Base-by-base conservation (phyloP, 2,888 invertebrate species). In the Leptura quadrifasciata region DNA sequence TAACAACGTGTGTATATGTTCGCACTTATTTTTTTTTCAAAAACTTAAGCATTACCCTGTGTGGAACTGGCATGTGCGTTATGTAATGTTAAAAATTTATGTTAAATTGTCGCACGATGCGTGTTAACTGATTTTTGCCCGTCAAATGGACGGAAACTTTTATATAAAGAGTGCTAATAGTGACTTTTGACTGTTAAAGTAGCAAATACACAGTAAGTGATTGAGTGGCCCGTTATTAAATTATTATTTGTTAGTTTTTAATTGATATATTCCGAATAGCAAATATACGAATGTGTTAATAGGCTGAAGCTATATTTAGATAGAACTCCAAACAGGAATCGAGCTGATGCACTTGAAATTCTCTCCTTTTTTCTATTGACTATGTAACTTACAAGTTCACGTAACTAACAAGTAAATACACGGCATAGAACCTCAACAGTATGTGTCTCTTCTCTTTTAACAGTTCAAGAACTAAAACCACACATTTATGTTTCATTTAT, bases 241-340 rank as follows among this genome's bases (percentile, higher is more conserved):
- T 76, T 78, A 57, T 76, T 35, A 31, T 17, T 75, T 79, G 47
- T 58, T 68, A 63, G 24, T 64, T 65, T 76, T 77, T 74, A 63
- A 74, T 71, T 76, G 69, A 70, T 74, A 74, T 63, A 15, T 21
- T 27, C 20, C 20, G 63, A 63, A 74, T 71, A 54, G 70, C 75
- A 54, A 70, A 70, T 74, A 73, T 68, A 72, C 39, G 70, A 79
- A 52, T 80, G 78, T 81, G 77, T 76, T 81, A 80, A 81, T 81
- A 79, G 77, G 82, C 82, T 84, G 82, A 79, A 79, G 80, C 84
- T 85, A 85, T 83, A 85, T 84, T 82, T 85, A 84, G 84, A 82
- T 57, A 74, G 81, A 82, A 79, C 77, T 81, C 80, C 77, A 81
- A 82, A 81, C 82, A 80, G 79, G 78, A 79, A 80, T 79, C 35